These are phyloP conservation scores for Uria lomvia DNA, from an alignment of 2,113 vertebrate genomes.

Conservation along the genomic window DNA sequence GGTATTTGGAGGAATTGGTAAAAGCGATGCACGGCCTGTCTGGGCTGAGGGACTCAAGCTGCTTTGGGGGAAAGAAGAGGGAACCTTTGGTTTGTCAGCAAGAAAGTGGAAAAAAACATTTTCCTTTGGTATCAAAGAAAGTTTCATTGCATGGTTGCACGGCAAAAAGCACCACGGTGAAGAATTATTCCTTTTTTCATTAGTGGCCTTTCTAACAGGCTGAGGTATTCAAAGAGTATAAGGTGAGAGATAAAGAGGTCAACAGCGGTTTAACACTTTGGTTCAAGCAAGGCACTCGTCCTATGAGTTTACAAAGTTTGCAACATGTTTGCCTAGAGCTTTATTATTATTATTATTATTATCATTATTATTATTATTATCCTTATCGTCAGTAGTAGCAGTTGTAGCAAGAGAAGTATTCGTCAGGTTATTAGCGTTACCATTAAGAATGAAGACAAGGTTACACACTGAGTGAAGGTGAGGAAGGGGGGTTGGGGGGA, in stretches of 20 bases:
- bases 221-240: conserved; percentile 99
- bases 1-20: conserved; percentile 99
- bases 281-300: conserved; percentile 99
- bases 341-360: conserved; percentile 61
- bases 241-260: conserved; percentile 93
- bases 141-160: conserved; percentile 98
- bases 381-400: conserved; percentile 64
- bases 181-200: conserved; percentile 89
- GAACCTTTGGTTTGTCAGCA: conserved; percentile 97
- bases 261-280: conserved; percentile 99
- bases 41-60: conserved; percentile 67
- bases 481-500: neutral
- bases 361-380: conserved; percentile 57
- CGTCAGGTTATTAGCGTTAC: conserved; percentile 61
- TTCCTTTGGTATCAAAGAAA: conserved; percentile 96
- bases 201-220: conserved; percentile 97
- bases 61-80: conserved; percentile 67
- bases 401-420: conserved; percentile 67
- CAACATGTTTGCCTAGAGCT: conserved; percentile 85
- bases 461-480: conserved; percentile 73
- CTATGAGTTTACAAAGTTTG: conserved; percentile 96
- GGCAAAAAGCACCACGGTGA: conserved; percentile 97
- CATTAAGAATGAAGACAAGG: conserved; percentile 77
- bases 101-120: conserved; percentile 81
- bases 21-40: conserved; percentile 92